Percentiles rank a stretch among this genome's conserved stretches.
Evolutionary conservation across 2,113 vertebrate species (phyloP).

Genomic region (Pongo pygmaeus): DNA sequence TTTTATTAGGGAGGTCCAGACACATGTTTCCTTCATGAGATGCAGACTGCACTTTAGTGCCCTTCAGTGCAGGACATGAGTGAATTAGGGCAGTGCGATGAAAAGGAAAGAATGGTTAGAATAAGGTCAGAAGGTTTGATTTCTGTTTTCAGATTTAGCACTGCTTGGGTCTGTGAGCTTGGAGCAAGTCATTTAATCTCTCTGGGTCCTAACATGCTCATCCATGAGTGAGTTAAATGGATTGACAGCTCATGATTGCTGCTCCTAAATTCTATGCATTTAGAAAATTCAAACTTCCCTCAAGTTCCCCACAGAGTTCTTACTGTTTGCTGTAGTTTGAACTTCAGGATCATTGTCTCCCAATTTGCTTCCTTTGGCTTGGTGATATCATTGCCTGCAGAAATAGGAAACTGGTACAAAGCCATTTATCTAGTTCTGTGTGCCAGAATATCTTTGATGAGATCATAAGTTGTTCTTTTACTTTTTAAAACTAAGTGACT

Average conservation of each 20-base stretch:
- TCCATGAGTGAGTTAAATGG: not conserved
- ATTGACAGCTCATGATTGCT: not conserved
- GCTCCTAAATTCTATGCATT: not conserved
- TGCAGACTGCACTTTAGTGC: not conserved
- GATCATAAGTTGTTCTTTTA: conserved; percentile 48
- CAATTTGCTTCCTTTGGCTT: not conserved
- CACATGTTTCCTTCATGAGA: not conserved
- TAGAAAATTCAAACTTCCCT: not conserved
- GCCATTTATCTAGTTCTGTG: not conserved
- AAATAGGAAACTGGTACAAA: conserved; percentile 45
- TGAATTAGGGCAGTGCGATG: rapidly evolving
- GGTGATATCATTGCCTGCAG: conserved; percentile 14
- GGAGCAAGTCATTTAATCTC: not conserved
- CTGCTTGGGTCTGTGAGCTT: not conserved
- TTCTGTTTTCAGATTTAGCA: not conserved
- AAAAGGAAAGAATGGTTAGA: not conserved
- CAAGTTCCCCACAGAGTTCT: not conserved
- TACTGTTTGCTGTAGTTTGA: not conserved
- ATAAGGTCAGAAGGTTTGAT: not conserved
- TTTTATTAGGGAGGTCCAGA: not conserved
- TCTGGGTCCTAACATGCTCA: not conserved
- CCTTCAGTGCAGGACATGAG: not conserved
- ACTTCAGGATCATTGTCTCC: not conserved
- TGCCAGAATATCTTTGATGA: conserved; percentile 20
- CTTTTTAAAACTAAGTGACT: conserved; percentile 49